Evolutionary conservation across 2,797 vertebrate genomes (phyloP).

Genomic region (Helarctos malayanus): DNA sequence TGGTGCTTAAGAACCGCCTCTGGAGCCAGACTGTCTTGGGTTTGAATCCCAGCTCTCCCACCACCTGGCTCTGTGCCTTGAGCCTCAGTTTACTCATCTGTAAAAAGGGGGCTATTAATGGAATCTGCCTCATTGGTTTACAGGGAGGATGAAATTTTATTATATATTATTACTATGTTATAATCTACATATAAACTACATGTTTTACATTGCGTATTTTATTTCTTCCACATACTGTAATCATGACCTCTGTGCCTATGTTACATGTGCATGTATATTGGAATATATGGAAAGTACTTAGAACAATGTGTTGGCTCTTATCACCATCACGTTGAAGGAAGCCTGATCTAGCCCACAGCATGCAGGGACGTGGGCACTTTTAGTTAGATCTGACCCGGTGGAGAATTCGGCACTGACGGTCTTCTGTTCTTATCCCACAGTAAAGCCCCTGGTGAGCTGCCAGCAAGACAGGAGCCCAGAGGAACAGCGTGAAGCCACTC

Average conservation of each 20-base stretch:
- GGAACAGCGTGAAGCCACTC: background rate
- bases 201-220: background rate
- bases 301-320: background rate
- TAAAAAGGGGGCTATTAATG: background rate
- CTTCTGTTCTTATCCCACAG: conserved; percentile 65
- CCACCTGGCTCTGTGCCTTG: background rate
- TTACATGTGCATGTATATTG: background rate
- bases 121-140: background rate
- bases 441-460: conserved; percentile 50
- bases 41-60: background rate
- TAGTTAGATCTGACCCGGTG: background rate
- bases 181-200: background rate
- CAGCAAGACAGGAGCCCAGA: background rate
- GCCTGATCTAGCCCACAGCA: background rate
- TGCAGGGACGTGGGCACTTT: background rate
- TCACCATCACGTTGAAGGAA: background rate
- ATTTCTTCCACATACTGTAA: background rate
- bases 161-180: background rate
- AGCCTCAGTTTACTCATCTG: conserved; percentile 11
- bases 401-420: background rate
- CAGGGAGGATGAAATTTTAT: background rate
- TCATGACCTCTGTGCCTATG: too few relatives aligned
- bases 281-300: background rate
- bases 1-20: background rate
- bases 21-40: background rate